Conservation (phyloP, 1,140 invertebrate genomes). For the Leptinotarsa undecemlineata region DNA sequence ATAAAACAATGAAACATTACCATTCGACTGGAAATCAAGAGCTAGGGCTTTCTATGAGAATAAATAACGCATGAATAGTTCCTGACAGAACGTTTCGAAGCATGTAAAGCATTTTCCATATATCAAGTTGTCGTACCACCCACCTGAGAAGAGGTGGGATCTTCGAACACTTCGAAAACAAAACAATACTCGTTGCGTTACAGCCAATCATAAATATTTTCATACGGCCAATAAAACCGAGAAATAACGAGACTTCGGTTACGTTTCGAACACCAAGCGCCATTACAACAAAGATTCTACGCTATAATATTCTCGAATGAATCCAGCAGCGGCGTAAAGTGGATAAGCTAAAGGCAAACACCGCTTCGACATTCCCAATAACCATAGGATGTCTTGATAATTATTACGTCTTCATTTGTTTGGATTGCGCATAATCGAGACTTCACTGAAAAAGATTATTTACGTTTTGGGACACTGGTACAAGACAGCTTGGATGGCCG, state of each 20-base stretch:
- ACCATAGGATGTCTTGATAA: background rate
- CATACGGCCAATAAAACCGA: background rate
- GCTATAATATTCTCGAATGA: background rate
- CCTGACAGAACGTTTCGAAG: too few species aligned
- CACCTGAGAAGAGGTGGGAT: too few species aligned
- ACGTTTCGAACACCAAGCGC: background rate
- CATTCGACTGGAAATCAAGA: too few species aligned
- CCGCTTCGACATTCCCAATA: slow-evolving; percentile 9
- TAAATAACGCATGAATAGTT: too few species aligned
- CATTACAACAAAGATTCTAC: slow-evolving; percentile 5
- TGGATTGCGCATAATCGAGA: slow-evolving; percentile 1
- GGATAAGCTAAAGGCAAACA: slow-evolving; percentile 9
- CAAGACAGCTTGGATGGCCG: too few species aligned
- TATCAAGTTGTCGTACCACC: too few species aligned
- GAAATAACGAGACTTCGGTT: slow-evolving; percentile 1
- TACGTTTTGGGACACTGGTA: too few species aligned
- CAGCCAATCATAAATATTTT: background rate
- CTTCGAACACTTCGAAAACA: background rate
- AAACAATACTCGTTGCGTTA: background rate
- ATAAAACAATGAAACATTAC: too few species aligned
- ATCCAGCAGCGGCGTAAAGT: slow-evolving; percentile 6
- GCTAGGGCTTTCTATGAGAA: too few species aligned
- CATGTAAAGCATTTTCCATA: too few species aligned
- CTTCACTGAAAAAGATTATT: background rate
- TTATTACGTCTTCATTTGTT: slow-evolving; percentile 18